phyloP scores from a whole-genome alignment of 2,113 vertebrate genomes.

The Megaceryle torquata region DNA sequence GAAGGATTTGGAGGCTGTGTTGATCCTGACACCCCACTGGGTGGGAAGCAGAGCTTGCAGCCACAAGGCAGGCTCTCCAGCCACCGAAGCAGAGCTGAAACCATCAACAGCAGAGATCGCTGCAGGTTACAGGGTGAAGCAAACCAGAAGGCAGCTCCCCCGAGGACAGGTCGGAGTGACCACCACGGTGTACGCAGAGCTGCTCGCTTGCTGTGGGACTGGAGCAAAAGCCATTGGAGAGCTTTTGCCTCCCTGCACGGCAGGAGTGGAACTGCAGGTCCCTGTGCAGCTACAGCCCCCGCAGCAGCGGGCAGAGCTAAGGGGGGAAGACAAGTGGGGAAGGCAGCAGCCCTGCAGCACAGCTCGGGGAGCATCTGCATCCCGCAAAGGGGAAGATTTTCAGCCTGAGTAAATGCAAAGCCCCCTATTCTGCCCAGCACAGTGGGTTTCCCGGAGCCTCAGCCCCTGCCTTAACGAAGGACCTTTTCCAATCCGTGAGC shows the following conservation, averaged over 20 bases:
- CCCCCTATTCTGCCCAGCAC: background rate
- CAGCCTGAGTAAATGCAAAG: constrained; percentile 13
- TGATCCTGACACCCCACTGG: background rate
- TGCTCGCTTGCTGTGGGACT: background rate
- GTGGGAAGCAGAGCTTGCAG: background rate
- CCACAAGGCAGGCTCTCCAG: background rate
- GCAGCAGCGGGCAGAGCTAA: background rate
- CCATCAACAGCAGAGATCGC: background rate
- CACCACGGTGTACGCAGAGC: background rate
- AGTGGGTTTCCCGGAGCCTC: constrained; percentile 10
- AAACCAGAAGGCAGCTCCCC: background rate
- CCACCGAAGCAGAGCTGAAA: background rate
- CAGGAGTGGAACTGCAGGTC: background rate
- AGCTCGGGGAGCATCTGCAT: background rate
- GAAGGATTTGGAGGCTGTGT: background rate
- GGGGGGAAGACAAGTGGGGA: background rate
- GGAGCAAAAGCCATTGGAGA: background rate
- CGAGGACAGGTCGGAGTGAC: background rate
- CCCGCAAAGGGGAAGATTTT: background rate
- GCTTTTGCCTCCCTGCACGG: background rate
- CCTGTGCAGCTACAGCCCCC: fast-evolving
- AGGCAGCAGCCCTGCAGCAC: background rate
- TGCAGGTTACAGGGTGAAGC: background rate
- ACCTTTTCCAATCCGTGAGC: constrained; percentile 4
- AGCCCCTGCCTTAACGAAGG: background rate